Evolutionary conservation across 1,140 invertebrate genomes (phyloP).

Genomic region (Drosophila sproati): DNA sequence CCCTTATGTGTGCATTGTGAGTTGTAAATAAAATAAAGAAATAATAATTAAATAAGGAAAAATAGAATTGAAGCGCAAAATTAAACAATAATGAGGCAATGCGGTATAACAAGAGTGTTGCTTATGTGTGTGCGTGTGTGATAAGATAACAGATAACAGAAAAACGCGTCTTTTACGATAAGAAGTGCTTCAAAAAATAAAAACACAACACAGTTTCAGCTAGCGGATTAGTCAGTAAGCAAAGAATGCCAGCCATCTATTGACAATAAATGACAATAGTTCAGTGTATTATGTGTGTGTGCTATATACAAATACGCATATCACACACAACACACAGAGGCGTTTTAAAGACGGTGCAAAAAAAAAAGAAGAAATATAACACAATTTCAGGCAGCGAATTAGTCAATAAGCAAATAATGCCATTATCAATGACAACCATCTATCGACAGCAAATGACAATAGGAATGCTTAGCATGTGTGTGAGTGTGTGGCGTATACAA

Average conservation of each 20-base stretch:
- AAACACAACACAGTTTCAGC: too few species aligned
- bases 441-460: background rate
- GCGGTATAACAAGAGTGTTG: background rate
- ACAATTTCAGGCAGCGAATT: conserved; percentile 3
- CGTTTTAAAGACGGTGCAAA: conserved; percentile 15
- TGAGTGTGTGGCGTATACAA: too few species aligned
- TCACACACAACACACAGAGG: too few species aligned
- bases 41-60: background rate
- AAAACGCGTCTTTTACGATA: conserved; percentile 41
- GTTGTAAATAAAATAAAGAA: background rate
- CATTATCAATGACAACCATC: background rate
- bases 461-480: background rate
- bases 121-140: conserved; percentile 4
- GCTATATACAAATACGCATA: too few species aligned
- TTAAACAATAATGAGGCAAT: conserved; percentile 19
- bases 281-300: too few species aligned
- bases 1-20: too few species aligned
- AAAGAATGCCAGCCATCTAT: too few species aligned
- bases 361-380: background rate
- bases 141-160: conserved; percentile 35
- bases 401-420: conserved; percentile 8
- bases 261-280: too few species aligned
- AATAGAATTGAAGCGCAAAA: background rate
- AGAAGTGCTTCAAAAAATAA: conserved; percentile 7
- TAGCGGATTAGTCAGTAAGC: too few species aligned